phyloP scores from a whole-genome alignment of 2,797 vertebrate species.

The Odontamblyopus rebecca region DNA sequence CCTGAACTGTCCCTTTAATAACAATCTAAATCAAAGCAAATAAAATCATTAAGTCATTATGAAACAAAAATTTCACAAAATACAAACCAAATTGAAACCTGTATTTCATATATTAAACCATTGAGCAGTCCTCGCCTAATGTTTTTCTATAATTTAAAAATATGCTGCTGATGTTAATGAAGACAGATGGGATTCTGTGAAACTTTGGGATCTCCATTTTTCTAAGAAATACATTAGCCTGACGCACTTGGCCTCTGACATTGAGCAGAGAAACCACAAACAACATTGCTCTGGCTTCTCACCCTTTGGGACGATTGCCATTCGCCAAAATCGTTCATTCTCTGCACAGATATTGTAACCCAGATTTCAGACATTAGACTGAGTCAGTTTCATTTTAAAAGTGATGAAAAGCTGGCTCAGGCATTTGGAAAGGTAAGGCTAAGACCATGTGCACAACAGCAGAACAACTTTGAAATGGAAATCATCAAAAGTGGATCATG shows the following conservation, averaged over 20 bases:
- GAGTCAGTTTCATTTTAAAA: slow-evolving; percentile 27
- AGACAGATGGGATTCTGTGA: slow-evolving; percentile 2
- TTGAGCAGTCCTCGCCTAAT: neutral
- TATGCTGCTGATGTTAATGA: neutral
- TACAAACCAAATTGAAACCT: neutral
- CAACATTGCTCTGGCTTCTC: slow-evolving; percentile 27
- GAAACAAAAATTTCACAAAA: neutral
- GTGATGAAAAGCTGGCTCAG: slow-evolving; percentile 25
- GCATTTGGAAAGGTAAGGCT: slow-evolving; percentile 3
- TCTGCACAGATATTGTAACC: slow-evolving; percentile 18
- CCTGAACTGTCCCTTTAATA: slow-evolving; percentile 17
- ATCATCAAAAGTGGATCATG: neutral
- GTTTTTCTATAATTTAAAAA: neutral
- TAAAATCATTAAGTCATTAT: neutral
- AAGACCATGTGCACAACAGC: neutral
- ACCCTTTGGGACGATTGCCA: slow-evolving; percentile 33
- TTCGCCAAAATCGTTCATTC: slow-evolving; percentile 37
- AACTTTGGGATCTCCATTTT: neutral
- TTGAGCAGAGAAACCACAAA: slow-evolving; percentile 30
- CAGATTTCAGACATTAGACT: slow-evolving; percentile 19
- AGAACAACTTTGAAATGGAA: neutral
- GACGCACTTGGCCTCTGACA: slow-evolving; percentile 12
- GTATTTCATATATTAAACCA: neutral
- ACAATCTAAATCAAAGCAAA: neutral
- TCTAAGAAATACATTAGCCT: slow-evolving; percentile 21